phyloP scores from a whole-genome alignment of 2,113 vertebrate genomes.

The Oenanthe melanoleuca region DNA sequence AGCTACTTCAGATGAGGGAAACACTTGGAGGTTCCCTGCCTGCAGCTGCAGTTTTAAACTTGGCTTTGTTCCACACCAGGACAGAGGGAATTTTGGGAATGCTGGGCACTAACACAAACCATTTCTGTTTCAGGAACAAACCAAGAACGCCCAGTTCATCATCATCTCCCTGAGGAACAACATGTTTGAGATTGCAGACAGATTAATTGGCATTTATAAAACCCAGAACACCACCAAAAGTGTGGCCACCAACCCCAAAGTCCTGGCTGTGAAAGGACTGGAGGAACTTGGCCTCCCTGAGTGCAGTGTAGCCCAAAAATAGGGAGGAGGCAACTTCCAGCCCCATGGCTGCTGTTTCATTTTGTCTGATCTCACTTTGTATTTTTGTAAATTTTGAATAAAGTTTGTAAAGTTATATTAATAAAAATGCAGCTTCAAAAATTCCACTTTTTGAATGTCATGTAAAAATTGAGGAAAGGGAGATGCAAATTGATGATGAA shows the following conservation, averaged over 20 bases:
- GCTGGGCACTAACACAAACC: background rate
- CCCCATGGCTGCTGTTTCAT: background rate
- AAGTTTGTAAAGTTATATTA: background rate
- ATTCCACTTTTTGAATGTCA: too few species aligned
- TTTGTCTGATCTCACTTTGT: background rate
- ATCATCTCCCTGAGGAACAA: conserved; percentile 98
- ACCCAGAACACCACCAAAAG: conserved; percentile 94
- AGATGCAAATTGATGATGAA: background rate
- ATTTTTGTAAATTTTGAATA: background rate
- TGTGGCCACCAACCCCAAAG: conserved; percentile 90
- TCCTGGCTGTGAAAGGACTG: conserved; percentile 82
- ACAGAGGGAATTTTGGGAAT: background rate
- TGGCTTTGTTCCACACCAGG: background rate
- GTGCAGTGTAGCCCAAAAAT: background rate
- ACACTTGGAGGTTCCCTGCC: background rate
- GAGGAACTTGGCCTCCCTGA: conserved; percentile 16
- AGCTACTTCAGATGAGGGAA: background rate
- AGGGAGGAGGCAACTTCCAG: background rate
- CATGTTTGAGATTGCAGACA: conserved; percentile 98
- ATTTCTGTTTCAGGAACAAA: conserved; percentile 88
- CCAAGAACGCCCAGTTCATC: conserved; percentile 98
- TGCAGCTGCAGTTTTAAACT: background rate
- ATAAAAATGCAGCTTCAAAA: background rate
- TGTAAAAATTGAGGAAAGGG: background rate
- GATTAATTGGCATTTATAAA: conserved; percentile 96